Percentiles rank a stretch among this genome's conserved stretches.
Evolutionary conservation across 2,797 vertebrate genomes (phyloP).

Genomic region (Macroramphosus scolopax): DNA sequence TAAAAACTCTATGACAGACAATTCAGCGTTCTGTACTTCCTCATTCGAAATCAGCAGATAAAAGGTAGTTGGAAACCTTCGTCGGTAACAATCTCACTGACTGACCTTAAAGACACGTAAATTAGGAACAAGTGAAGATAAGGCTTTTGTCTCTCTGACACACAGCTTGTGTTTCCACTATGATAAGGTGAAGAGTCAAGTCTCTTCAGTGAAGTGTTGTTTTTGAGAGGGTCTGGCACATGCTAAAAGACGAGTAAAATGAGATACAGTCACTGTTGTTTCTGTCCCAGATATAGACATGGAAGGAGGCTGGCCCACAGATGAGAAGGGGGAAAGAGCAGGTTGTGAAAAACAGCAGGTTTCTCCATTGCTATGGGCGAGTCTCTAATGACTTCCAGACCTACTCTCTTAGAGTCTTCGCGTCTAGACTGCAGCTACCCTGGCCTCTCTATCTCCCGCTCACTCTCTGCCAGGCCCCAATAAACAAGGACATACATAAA

Average conservation of each 20-base stretch:
- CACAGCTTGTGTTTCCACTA: constrained; percentile 15
- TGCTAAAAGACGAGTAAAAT: constrained; percentile 19
- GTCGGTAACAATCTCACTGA: background rate
- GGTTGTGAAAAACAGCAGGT: constrained; percentile 74
- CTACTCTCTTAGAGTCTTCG: constrained; percentile 37
- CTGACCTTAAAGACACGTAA: background rate
- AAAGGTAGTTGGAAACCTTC: too few species aligned
- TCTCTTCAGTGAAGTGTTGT: constrained; percentile 16
- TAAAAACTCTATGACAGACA: constrained; percentile 9
- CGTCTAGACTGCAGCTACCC: constrained; percentile 60
- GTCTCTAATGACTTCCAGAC: constrained; percentile 79
- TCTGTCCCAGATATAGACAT: constrained; percentile 49
- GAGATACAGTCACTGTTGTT: constrained; percentile 38
- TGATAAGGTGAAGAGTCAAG: constrained; percentile 8
- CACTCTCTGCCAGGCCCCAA: constrained; percentile 19
- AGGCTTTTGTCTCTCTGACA: constrained; percentile 8
- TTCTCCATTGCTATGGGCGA: constrained; percentile 72
- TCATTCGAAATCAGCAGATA: background rate
- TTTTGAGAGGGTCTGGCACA: constrained; percentile 25
- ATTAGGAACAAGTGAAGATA: background rate
- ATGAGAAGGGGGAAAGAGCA: constrained; percentile 47
- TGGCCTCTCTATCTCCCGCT: constrained; percentile 25
- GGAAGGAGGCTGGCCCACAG: constrained; percentile 38
- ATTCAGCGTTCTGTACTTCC: too few species aligned
- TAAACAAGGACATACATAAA: constrained; percentile 17